Conservation (phyloP, 2,113 vertebrate species). For the Lutjanus erythropterus region DNA sequence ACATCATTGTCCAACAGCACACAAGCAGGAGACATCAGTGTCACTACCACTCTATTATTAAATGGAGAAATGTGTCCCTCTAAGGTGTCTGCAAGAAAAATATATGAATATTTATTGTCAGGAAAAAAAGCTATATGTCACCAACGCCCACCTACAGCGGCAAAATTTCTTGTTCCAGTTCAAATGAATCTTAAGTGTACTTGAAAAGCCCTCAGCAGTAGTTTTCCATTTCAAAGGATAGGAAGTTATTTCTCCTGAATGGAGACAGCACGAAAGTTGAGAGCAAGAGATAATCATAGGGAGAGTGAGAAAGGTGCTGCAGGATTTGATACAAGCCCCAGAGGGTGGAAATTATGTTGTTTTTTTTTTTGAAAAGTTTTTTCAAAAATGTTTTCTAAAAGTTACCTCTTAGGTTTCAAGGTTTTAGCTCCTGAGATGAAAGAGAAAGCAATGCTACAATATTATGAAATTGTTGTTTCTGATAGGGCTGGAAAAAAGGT, state of each 20-base stretch:
- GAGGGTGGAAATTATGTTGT: background rate
- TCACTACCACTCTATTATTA: conserved; percentile 2
- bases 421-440: conserved; percentile 13
- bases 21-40: conserved; percentile 11
- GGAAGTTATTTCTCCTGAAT: conserved; percentile 41
- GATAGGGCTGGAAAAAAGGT: background rate
- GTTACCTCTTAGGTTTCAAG: conserved; percentile 13
- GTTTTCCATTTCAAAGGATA: conserved; percentile 64
- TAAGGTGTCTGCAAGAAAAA: conserved; percentile 4
- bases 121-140: conserved; percentile 13
- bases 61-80: conserved; percentile 24
- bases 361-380: background rate
- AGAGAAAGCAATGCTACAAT: background rate
- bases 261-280: conserved; percentile 34
- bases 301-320: background rate
- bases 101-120: conserved; percentile 34
- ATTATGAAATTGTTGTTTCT: conserved; percentile 3
- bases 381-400: conserved; percentile 4
- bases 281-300: conserved; percentile 18
- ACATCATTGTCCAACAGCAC: background rate
- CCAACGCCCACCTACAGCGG: conserved; percentile 29
- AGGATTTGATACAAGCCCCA: conserved; percentile 27
- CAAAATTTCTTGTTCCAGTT: conserved; percentile 37
- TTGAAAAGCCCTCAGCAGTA: conserved; percentile 52
- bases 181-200: conserved; percentile 56